These are phyloP conservation scores for Mesodorylaimus sp. DNA, from an alignment of 2,888 invertebrate species.

Conservation along the genomic window DNA sequence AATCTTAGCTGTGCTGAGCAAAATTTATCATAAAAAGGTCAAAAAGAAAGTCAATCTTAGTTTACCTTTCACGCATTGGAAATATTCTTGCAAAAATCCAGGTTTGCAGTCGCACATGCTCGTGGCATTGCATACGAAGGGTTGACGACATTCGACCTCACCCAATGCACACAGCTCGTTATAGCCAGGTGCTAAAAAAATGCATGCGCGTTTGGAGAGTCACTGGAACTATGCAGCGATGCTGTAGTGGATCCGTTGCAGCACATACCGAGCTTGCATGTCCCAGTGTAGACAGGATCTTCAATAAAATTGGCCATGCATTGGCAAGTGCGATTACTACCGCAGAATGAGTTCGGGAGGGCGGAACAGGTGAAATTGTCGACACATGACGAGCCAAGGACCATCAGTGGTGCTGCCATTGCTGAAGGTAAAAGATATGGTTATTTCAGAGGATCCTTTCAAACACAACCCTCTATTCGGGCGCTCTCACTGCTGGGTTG, in stretches of 20 bases:
- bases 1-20: not conserved
- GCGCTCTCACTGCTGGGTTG: too few species aligned
- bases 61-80: slow-evolving; percentile 10
- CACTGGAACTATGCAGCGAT: too few species aligned
- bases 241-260: not conserved
- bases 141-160: slow-evolving; percentile 6
- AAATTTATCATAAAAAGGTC: not conserved
- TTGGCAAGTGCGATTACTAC: slow-evolving; percentile 8
- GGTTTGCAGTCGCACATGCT: slow-evolving; percentile 11
- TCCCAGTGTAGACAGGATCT: not conserved
- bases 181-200: slow-evolving; percentile 12
- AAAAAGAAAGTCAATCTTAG: not conserved
- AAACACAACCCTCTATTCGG: too few species aligned
- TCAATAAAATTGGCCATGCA: slow-evolving; percentile 9
- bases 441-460: too few species aligned
- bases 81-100: slow-evolving; percentile 11
- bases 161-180: slow-evolving; percentile 11
- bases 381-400: slow-evolving; percentile 8
- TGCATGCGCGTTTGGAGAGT: too few species aligned
- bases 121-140: slow-evolving; percentile 10
- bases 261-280: slow-evolving; percentile 3
- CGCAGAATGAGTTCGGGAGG: slow-evolving; percentile 9
- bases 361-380: slow-evolving; percentile 8
- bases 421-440: too few species aligned
- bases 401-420: not conserved